These are phyloP conservation scores for Pogoniulus pusillus DNA, from an alignment of 2,797 vertebrate genomes.

Conservation along the genomic window DNA sequence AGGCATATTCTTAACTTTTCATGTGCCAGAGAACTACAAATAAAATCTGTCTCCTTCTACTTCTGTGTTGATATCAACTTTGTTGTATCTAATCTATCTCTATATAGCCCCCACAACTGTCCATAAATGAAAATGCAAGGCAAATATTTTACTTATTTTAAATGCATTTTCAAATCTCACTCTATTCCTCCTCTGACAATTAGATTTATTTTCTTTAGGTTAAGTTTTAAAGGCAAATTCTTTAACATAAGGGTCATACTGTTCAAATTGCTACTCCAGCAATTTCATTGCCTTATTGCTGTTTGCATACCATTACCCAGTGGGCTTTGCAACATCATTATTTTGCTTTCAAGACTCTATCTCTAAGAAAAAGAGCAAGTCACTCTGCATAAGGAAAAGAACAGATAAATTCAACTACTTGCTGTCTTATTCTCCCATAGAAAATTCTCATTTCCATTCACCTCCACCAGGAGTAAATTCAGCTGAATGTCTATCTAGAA, in stretches of 20 bases:
- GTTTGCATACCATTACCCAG: neutral
- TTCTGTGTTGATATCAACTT: neutral
- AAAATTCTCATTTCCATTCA: neutral
- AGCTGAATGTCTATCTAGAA: neutral
- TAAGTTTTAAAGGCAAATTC: conserved; percentile 9
- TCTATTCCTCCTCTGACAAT: neutral
- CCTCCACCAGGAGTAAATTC: neutral
- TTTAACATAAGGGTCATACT: neutral
- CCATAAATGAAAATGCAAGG: neutral
- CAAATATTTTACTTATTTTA: neutral
- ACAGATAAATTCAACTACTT: neutral
- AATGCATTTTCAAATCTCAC: neutral
- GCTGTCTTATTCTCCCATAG: neutral
- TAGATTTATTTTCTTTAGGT: conserved; percentile 9
- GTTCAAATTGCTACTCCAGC: neutral
- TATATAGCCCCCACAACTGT: accelerated
- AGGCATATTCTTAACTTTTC: conserved; percentile 19
- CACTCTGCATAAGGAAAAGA: neutral
- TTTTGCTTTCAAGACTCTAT: neutral
- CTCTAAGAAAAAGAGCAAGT: neutral
- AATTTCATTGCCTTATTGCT: neutral
- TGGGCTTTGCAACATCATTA: neutral
- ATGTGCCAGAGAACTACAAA: neutral
- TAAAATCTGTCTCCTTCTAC: neutral
- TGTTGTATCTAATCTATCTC: neutral